These are phyloP conservation scores for Perizoma flavofasciatum DNA, from an alignment of 2,888 invertebrate genomes.

Conservation along the genomic window DNA sequence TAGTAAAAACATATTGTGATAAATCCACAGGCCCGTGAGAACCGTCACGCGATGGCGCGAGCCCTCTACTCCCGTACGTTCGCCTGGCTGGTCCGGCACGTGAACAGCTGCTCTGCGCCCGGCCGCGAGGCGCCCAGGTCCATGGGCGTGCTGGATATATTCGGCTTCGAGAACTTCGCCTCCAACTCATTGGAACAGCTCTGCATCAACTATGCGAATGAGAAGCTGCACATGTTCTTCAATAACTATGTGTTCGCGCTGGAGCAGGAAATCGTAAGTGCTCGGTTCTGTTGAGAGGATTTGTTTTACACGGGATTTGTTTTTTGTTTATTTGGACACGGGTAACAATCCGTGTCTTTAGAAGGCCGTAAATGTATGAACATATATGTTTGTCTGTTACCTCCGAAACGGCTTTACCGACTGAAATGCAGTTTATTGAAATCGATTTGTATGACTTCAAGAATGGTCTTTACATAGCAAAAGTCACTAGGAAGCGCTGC, in stretches of 20 bases:
- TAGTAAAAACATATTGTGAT: no score
- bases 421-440: no score
- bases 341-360: no score
- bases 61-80: constrained; percentile 95
- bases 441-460: no score
- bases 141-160: constrained; percentile 95
- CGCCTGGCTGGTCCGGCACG: constrained; percentile 96
- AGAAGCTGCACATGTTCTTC: constrained; percentile 97
- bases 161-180: constrained; percentile 96
- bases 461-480: no score
- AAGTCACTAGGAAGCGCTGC: no score
- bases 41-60: constrained; percentile 96
- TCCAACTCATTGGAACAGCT: constrained; percentile 96
- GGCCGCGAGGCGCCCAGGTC: constrained; percentile 90
- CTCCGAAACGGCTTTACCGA: no score
- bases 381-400: no score
- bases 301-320: no score
- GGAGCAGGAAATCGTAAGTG: constrained; percentile 95
- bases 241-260: constrained; percentile 98
- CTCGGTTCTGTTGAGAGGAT: neutral
- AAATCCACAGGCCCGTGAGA: constrained; percentile 89
- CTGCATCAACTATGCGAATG: constrained; percentile 97
- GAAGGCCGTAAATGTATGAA: no score
- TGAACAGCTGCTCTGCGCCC: constrained; percentile 95
- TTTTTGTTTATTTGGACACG: no score